Conservation (phyloP, 2,888 invertebrate species). For the Elysia crispata region DNA sequence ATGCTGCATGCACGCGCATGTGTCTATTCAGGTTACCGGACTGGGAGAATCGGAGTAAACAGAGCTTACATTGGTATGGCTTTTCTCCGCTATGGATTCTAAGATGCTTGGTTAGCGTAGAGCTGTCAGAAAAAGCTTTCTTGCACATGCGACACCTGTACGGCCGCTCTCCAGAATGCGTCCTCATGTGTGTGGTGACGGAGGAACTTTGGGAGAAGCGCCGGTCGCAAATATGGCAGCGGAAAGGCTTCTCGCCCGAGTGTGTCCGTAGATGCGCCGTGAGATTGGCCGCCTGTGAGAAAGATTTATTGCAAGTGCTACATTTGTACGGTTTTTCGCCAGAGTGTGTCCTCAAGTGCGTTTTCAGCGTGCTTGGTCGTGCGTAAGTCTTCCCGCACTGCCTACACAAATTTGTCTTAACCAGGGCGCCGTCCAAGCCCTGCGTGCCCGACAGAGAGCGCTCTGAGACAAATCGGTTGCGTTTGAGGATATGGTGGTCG, state of each 20-base stretch:
- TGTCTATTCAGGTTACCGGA: slow-evolving; percentile 99
- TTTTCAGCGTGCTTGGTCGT: slow-evolving; percentile 96
- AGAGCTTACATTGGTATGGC: slow-evolving; percentile 98
- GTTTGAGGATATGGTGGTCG: slow-evolving; percentile 42
- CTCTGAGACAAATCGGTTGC: slow-evolving; percentile 31
- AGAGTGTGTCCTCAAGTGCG: slow-evolving; percentile 96
- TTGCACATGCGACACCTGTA: slow-evolving; percentile 97
- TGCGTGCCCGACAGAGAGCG: slow-evolving; percentile 27
- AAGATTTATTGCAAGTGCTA: slow-evolving; percentile 90
- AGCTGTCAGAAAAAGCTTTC: slow-evolving; percentile 99
- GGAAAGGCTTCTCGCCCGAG: slow-evolving; percentile 98
- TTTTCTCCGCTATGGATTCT: slow-evolving; percentile 89
- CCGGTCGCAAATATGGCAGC: slow-evolving; percentile 97
- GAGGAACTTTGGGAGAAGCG: slow-evolving; percentile 95
- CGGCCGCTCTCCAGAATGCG: slow-evolving; percentile 99
- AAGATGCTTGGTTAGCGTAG: slow-evolving; percentile 97
- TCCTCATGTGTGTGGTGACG: slow-evolving; percentile 99
- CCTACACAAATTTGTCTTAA: slow-evolving; percentile 86
- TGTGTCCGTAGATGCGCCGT: slow-evolving; percentile 98
- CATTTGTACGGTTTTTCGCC: slow-evolving; percentile 91
- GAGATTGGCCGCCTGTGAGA: slow-evolving; percentile 98
- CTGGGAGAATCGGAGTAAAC: slow-evolving; percentile 96
- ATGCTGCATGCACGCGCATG: slow-evolving; percentile 92
- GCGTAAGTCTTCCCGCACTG: slow-evolving; percentile 98
- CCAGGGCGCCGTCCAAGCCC: slow-evolving; percentile 40